Base-by-base conservation (phyloP, 1,140 invertebrate genomes). In the Philopotamus ludificatus region DNA sequence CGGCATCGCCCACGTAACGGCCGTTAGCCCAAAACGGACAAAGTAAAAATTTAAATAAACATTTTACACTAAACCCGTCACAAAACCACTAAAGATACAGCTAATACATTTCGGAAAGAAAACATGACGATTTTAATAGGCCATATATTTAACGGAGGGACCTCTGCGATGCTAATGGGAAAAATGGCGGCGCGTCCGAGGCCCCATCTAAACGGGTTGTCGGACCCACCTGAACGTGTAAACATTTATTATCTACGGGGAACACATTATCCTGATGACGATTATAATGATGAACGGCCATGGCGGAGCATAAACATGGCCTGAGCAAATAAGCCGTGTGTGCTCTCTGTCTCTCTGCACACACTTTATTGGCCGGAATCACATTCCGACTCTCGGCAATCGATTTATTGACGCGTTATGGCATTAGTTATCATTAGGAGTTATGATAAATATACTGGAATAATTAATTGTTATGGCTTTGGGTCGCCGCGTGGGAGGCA, bases 191-290 rank as follows among this genome's bases (percentile, higher is more conserved):
- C 9, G 21, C 28, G 23, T 55, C 15, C 49, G 21, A 49, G 42
- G 61, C 55, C 61, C 20, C 53, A 65, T 54, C 28, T 45, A 65
- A 57, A 47, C 63, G 57, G 16, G 53, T 23, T 65, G 57, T 65
- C 57, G 57, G 63, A 49, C 63, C 63, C 63, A 65, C 63, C 63
- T 65, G 51, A 34, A 16, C 25, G 42, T 55, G 53, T 57, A 47
- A 57, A 49, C 60, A 41, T 63, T 63, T 63, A 60, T 42, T 45
- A 22, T 41, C 51, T 28, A 9, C 16, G 22, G 21, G 39, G 51
- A 50, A 50, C 51, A 63, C 22, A 25, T 15, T 22, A 45, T 42
- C 10, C 58, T 49, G 45, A 21, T 15, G 45, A 21, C 12, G 28
- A 34, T 34, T 34, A 34, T 34, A 34, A 34, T 34, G 28, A 34